A percentile compares a stretch with the other conserved stretches of the same genome.
Conservation (phyloP, 2,113 vertebrate genomes). For the Rutilus rutilus region DNA sequence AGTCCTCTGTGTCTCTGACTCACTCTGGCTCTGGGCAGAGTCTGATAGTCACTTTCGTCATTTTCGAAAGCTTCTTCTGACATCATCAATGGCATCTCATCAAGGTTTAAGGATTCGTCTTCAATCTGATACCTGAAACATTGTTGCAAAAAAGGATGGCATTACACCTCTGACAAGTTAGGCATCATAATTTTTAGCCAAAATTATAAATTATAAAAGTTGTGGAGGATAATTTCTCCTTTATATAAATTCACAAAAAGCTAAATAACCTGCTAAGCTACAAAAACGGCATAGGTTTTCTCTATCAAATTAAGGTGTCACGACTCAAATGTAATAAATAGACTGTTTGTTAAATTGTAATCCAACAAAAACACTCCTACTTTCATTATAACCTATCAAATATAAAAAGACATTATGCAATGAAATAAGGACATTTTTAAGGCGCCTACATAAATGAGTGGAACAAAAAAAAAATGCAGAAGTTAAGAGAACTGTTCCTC, state of each 20-base stretch:
- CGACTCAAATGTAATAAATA: neutral
- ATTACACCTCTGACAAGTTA: neutral
- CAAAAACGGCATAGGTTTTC: neutral
- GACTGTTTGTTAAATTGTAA: neutral
- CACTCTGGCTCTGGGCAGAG: slow-evolving; percentile 87
- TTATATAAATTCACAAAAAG: neutral
- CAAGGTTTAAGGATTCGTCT: slow-evolving; percentile 91
- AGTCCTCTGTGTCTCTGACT: slow-evolving; percentile 81
- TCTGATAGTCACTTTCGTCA: slow-evolving; percentile 96
- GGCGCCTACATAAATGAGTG: slow-evolving; percentile 11
- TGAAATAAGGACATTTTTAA: neutral
- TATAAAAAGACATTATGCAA: neutral
- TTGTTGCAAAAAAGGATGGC: neutral
- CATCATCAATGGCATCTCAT: slow-evolving; percentile 99
- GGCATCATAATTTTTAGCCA: neutral
- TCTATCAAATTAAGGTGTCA: neutral
- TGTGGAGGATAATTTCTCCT: neutral
- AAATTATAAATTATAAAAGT: neutral
- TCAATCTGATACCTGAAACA: slow-evolving; percentile 87
- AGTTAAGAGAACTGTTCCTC: slow-evolving; percentile 13
- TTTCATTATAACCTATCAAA: neutral
- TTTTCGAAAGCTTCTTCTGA: slow-evolving; percentile 98
- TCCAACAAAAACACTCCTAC: neutral
- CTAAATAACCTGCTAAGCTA: neutral
- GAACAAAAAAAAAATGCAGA: slow-evolving; percentile 8